Evolutionary conservation across 1,140 invertebrate genomes (phyloP).

Genomic region (Drosophila trapezifrons): DNA sequence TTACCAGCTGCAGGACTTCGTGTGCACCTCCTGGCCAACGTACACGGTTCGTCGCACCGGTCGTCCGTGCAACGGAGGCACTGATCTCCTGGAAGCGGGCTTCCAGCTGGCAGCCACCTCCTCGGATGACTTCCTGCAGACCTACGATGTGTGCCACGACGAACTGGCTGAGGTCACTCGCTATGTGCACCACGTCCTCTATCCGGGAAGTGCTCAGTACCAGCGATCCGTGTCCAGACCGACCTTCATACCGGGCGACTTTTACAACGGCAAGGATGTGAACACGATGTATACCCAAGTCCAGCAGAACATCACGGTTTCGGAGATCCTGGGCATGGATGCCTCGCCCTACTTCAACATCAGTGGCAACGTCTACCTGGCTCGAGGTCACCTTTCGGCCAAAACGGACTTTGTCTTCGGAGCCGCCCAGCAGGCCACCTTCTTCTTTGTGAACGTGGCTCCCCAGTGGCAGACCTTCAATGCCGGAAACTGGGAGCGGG

Average conservation of each 20-base stretch:
- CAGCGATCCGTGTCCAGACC: conserved; percentile 81
- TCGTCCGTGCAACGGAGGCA: conserved; percentile 73
- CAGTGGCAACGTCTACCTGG: conserved; percentile 84
- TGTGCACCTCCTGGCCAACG: conserved; percentile 64
- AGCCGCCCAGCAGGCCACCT: conserved; percentile 87
- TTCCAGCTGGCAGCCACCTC: conserved; percentile 53
- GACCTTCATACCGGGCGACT: conserved; percentile 69
- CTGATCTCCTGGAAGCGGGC: conserved; percentile 75
- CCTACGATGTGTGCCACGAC: conserved; percentile 84
- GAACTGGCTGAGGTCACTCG: conserved; percentile 76
- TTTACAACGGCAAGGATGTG: conserved; percentile 80
- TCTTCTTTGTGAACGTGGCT: conserved; percentile 87
- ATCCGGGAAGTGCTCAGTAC: conserved; percentile 66
- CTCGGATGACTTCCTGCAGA: conserved; percentile 75
- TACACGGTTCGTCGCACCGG: conserved; percentile 75
- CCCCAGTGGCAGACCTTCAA: conserved; percentile 89
- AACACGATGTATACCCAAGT: conserved; percentile 75
- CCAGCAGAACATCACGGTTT: conserved; percentile 74
- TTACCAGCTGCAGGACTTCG: conserved; percentile 70
- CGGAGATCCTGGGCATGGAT: conserved; percentile 74
- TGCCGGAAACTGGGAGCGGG: conserved; percentile 87
- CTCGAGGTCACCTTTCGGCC: conserved; percentile 88
- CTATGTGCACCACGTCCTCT: conserved; percentile 83
- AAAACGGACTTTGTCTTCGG: conserved; percentile 88
- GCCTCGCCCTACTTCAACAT: conserved; percentile 73